These are phyloP conservation scores for Crepidodera aurea DNA, from an alignment of 2,888 invertebrate genomes.

Conservation along the genomic window DNA sequence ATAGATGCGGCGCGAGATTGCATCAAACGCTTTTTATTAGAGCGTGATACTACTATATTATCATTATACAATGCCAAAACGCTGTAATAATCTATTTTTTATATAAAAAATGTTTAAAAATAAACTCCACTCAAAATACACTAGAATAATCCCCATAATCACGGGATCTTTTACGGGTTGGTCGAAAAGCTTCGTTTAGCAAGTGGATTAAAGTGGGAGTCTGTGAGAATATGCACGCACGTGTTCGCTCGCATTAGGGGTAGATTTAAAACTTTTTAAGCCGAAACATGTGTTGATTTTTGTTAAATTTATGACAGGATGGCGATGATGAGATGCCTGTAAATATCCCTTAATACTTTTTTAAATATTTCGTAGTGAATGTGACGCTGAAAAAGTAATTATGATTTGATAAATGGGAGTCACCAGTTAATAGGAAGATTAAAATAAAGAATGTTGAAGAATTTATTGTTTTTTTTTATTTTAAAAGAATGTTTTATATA, in stretches of 20 bases:
- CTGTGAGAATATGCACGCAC: constrained; percentile 34
- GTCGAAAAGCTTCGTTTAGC: constrained; percentile 13
- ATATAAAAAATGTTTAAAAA: constrained; percentile 10
- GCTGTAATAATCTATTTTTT: too few relatives aligned
- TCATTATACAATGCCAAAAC: too few relatives aligned
- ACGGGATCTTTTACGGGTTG: not conserved
- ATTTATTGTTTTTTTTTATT: too few relatives aligned
- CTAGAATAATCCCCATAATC: constrained; percentile 17
- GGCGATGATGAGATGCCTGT: not conserved
- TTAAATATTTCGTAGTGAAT: not conserved
- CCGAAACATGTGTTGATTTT: constrained; percentile 41
- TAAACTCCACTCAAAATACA: constrained; percentile 11
- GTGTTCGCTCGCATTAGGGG: constrained; percentile 37
- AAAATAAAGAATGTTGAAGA: too few relatives aligned
- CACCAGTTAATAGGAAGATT: not conserved
- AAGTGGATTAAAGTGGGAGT: constrained; percentile 10
- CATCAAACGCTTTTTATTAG: too few relatives aligned
- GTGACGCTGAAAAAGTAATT: not conserved
- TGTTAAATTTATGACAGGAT: constrained; percentile 27
- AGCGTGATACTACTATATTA: too few relatives aligned
- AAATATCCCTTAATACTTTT: not conserved
- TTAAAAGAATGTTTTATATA: too few relatives aligned
- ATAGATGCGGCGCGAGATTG: too few relatives aligned
- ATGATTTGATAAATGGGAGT: not conserved
- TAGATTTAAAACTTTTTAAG: constrained; percentile 38